phyloP scores from a whole-genome alignment of 2,797 vertebrate genomes.

The Propithecus deckenii region DNA sequence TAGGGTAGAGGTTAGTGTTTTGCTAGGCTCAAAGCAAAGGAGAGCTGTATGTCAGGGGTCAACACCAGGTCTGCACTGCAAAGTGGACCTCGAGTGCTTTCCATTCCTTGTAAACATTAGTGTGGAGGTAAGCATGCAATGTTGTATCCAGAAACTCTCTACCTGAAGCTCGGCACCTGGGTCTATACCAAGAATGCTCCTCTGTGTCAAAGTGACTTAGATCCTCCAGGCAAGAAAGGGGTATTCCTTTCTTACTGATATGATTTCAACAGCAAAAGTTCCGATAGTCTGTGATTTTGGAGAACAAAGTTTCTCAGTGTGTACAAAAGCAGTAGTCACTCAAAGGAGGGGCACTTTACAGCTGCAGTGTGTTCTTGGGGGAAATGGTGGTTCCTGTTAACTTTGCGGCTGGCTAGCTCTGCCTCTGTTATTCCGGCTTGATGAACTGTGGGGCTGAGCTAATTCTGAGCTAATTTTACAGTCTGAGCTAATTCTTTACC shows the following conservation, averaged over 20 bases:
- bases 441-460: background rate
- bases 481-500: background rate
- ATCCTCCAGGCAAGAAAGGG: background rate
- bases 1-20: background rate
- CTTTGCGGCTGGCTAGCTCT: background rate
- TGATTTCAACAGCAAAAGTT: background rate
- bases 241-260: background rate
- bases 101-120: background rate
- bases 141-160: background rate
- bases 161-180: background rate
- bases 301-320: background rate
- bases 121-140: rapidly evolving
- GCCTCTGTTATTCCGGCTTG: background rate
- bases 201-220: background rate
- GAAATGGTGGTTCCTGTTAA: background rate
- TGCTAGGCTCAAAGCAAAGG: background rate
- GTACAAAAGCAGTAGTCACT: background rate
- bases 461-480: background rate
- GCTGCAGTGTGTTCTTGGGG: background rate
- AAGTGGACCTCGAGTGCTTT: background rate
- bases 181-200: background rate
- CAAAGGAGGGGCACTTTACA: background rate
- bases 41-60: background rate
- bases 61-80: background rate
- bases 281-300: background rate